Base-by-base conservation (phyloP, 1,140 invertebrate genomes). In the Hylyphantes graminicola region DNA sequence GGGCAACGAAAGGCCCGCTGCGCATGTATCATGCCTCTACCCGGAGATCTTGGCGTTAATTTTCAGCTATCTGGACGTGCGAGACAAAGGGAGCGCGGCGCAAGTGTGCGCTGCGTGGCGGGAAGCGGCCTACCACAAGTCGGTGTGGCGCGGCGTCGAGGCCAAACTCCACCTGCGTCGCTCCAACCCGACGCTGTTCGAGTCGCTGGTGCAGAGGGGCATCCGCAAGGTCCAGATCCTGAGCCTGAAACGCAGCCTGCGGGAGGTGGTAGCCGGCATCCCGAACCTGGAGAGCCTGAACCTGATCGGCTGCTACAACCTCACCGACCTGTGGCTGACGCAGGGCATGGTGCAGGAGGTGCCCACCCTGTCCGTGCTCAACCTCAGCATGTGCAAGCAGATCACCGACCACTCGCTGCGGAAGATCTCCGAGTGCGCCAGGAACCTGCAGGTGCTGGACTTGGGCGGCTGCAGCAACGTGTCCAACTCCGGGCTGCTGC, bases 371-470 rank as follows among this genome's bases (percentile, higher is more conserved):
- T 94, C 93, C 67, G 92, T 93, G 79, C 91, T 98, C 55, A 95
- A 98, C 89, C 91, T 98, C 12, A 96, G 95, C 7, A 91, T 98
- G 67, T 98, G 97, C 91, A 98, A 98, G 90, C 96, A 97, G 90
- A 93, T 98, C 19, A 96, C 95, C 0, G 96, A 98, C 89, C 93
- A 93, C 0, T 94, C 95, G 50, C 91, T 98, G 7, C 93, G 93
- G 10, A 91, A 93, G 87, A 97, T 98, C 88, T 94, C 95, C 5
- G 93, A 96, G 88, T 93, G 93, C 87, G 89, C 97, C n/a, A 94
- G 94, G 89, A 97, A 97, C 89, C 91, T 98, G 15, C 95, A 97
- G 89, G 93, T 93, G 2, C 90, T 98, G 17, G 95, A 97, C 87
- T 90, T 98, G 19, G 96, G 96, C 15, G 97, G 97, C 0, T 98